Evolutionary conservation across 2,888 invertebrate genomes (phyloP).

Genomic region (Andrena flavipes): DNA sequence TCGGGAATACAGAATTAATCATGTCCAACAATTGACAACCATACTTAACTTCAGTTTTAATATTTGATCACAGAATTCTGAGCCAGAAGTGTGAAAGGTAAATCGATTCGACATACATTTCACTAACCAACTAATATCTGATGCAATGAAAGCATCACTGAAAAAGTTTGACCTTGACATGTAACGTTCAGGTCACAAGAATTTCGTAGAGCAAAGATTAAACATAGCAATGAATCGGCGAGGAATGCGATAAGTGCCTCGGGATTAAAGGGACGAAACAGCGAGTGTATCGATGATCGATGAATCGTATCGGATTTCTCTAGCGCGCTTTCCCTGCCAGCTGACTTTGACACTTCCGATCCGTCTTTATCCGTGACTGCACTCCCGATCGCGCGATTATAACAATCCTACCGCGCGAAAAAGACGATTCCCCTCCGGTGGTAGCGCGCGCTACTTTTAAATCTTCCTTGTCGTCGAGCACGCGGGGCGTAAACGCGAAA

Average conservation of each 20-base stretch:
- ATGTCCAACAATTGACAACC: too few relatives aligned
- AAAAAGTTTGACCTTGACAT: too few relatives aligned
- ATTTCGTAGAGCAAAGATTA: not conserved
- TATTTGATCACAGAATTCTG: too few relatives aligned
- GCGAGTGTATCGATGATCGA: conserved; percentile 44
- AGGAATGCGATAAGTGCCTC: not conserved
- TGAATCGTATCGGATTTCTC: conserved; percentile 49
- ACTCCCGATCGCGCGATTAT: conserved; percentile 12
- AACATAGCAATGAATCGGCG: not conserved
- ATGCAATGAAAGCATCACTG: too few relatives aligned
- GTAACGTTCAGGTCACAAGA: too few relatives aligned
- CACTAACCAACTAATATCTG: too few relatives aligned
- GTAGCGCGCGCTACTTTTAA: conserved; percentile 35
- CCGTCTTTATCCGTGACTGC: conserved; percentile 38
- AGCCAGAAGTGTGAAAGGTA: not conserved
- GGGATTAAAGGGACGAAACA: conserved; percentile 9
- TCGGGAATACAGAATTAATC: too few relatives aligned
- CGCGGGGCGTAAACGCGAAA: conserved; percentile 46
- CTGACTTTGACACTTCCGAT: conserved; percentile 57
- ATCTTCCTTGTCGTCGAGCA: conserved; percentile 51
- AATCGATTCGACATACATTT: not conserved
- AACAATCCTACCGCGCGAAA: conserved; percentile 49
- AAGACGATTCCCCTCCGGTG: conserved; percentile 15
- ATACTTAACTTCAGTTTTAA: too few relatives aligned
- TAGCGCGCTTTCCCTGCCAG: conserved; percentile 25